Evolutionary conservation across 2,113 vertebrate genomes (phyloP), one percentile per base, ranked within the genome.

Genomic region (Halichoerus grypus): DNA sequence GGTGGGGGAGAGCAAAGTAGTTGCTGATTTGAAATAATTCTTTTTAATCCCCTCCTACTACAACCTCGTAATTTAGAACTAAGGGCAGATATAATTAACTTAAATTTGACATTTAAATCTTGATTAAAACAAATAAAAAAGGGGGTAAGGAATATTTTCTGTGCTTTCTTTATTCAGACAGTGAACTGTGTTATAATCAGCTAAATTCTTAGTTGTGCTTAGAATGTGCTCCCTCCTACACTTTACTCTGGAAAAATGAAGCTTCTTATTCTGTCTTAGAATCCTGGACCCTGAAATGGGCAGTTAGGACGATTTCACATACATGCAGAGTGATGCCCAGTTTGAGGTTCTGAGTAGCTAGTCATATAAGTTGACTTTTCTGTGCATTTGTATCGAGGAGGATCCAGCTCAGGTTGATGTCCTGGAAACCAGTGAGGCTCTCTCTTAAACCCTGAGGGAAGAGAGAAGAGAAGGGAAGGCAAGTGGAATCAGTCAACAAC

Each of bases 341-440:
- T 24, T 28, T 55, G 59, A 36, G 97, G 97, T 71, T 97, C 84
- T 55, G 90, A 92, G 80, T 97, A 98, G 82, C 96, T 98, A 26
- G 26, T 91, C 86, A 92, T 96, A 16, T 91, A 98, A 85, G 92
- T 98, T 80, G 97, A 97, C n/a, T 80, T 97, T 53, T 93, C 97
- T 71, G 88, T 57, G 88, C 93, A 57, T 91, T 97, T 98, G 90
- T 91, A 94, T 0, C 1, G 91, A 94, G 95, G 88, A 69, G 87
- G 84, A n/a, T 98, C 97, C 94, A 99, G 19, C 83, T 98, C 98
- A 46, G 98, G 95, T 42, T 98, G 98, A 91, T 98, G 98, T 88
- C 97, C 97, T 5, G 79, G 98, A 88, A 98, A 99, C 95, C 97
- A 94, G 1, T 88, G 98, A 94, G 90, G 95, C 3, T 98, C 97